phyloP scores from a whole-genome alignment of 2,113 vertebrate species.

The Orycteropus afer region DNA sequence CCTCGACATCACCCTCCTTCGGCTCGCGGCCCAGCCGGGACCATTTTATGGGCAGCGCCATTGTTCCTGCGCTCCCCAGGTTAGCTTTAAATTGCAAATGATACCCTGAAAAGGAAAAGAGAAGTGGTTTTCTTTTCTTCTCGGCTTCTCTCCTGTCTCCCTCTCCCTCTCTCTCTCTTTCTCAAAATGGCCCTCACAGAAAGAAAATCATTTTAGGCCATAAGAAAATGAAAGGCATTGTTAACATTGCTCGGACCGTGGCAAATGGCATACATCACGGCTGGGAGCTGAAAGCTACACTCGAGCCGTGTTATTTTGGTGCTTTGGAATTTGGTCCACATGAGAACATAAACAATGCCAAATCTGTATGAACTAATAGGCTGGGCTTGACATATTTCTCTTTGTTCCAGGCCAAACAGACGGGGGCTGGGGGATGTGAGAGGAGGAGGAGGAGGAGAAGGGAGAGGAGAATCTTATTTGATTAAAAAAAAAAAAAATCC shows the following conservation, averaged over 20 bases:
- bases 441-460: constrained; percentile 26
- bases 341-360: constrained; percentile 82
- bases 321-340: constrained; percentile 65
- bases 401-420: constrained; percentile 83
- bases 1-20: constrained; percentile 97
- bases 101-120: constrained; percentile 93
- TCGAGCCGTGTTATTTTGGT: constrained; percentile 74
- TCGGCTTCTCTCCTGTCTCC: constrained; percentile 42
- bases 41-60: constrained; percentile 93
- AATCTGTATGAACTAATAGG: constrained; percentile 81
- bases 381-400: constrained; percentile 73
- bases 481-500: constrained; percentile 73
- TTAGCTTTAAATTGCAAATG: constrained; percentile 99
- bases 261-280: constrained; percentile 96
- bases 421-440: not conserved
- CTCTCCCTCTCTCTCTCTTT: not conserved
- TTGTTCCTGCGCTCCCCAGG: constrained; percentile 97
- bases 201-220: constrained; percentile 95
- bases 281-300: constrained; percentile 91
- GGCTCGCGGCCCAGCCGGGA: constrained; percentile 92
- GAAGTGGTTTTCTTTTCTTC: constrained; percentile 67
- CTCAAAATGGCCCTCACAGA: constrained; percentile 88
- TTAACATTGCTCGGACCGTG: constrained; percentile 92
- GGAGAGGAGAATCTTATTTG: constrained; percentile 72
- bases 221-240: constrained; percentile 93